These are phyloP conservation scores for Talpa occidentalis DNA, from an alignment of 2,113 vertebrate species.

Conservation along the genomic window DNA sequence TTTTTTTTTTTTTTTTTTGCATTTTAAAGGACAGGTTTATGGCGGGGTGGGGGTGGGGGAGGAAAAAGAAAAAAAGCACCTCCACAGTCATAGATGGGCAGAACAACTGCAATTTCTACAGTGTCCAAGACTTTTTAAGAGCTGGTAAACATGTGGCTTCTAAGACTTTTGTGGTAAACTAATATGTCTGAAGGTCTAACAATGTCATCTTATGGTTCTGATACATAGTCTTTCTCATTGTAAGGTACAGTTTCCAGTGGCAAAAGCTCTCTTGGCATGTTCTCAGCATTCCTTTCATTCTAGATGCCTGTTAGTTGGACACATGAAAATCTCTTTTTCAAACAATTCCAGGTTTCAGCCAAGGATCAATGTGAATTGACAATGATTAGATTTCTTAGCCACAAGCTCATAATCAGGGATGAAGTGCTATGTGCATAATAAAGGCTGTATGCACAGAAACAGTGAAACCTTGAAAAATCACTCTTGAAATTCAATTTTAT, in stretches of 20 bases:
- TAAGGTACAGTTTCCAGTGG: neutral
- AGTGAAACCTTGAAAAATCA: neutral
- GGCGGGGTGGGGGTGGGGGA: no score
- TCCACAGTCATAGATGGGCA: no score
- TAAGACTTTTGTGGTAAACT: neutral
- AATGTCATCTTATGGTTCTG: neutral
- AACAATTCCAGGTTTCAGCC: conserved; percentile 25
- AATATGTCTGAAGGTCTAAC: neutral
- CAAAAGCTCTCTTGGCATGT: neutral
- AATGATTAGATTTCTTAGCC: conserved; percentile 26
- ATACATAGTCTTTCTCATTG: neutral
- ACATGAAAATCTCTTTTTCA: neutral
- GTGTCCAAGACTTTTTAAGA: neutral
- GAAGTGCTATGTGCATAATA: neutral
- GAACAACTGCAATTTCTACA: no score
- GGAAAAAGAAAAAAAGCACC: no score
- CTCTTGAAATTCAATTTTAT: neutral
- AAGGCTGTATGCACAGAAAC: neutral
- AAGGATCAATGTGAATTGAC: neutral
- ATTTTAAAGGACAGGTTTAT: no score
- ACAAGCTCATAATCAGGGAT: neutral
- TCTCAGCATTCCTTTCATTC: neutral
- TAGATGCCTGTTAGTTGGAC: neutral
- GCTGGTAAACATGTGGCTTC: neutral
- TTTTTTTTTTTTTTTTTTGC: no score